Evolutionary conservation across 2,797 vertebrate genomes (phyloP), one percentile per base, ranked within the genome.

Genomic region (Adelosebastes latens): DNA sequence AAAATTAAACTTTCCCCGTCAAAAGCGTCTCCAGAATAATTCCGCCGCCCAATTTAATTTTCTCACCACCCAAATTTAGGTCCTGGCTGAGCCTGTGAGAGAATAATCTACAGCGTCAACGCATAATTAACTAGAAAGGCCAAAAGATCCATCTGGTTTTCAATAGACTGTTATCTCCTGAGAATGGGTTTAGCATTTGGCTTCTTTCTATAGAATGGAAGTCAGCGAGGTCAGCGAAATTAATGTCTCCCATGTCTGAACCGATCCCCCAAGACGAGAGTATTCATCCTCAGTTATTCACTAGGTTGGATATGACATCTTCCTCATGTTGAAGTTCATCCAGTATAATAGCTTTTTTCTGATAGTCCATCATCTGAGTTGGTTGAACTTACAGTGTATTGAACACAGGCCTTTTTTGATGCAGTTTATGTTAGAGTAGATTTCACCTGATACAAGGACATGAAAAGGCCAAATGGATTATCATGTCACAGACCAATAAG

Each of bases 121-220:
- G 76, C 88, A 87, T 90, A 87, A 92, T 93, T 90, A 89, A 90
- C 82, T 80, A 25, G 62, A 84, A 89, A 88, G 87, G 87, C 85
- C 87, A 90, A 84, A 88, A 75, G 77, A 87, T 78, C 55, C 66
- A 87, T 86, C 86, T 88, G 85, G 69, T 85, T 90, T 88, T 90
- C 87, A 91, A 88, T 87, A 90, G 75, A 75, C 83, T 60, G 56
- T 83, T 87, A 87, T 89, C 88, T 86, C 87, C 42, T 14, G 76
- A 85, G 84, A 46, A 80, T 55, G 49, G 42, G 67, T 36, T 68
- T 27, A 49, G 58, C 70, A 46, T 81, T 75, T 70, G 75, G 82
- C 72, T 89, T 80, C 58, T 32, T 80, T 84, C 75, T 81, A 80
- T 82, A 60, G 65, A 76, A 83, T 42, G 36, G 49, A 81, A 85